Conservation (phyloP, 2,113 vertebrate species). For the Pongo abelii region DNA sequence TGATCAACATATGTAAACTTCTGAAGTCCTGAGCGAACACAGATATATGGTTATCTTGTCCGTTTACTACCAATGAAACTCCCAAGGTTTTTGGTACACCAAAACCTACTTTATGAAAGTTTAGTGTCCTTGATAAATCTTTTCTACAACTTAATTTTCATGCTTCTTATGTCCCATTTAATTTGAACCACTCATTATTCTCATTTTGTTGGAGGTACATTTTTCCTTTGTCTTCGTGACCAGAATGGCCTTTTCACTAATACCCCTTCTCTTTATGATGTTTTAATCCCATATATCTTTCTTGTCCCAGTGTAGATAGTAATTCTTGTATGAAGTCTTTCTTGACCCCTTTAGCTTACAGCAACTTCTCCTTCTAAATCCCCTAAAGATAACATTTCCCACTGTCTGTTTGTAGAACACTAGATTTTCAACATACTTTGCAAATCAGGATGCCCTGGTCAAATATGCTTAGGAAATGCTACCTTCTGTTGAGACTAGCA, state of each 20-base stretch:
- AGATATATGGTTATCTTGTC: background rate
- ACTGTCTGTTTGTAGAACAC: background rate
- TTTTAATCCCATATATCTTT: background rate
- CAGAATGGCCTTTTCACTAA: background rate
- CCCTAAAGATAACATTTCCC: background rate
- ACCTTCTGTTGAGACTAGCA: background rate
- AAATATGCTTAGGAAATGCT: background rate
- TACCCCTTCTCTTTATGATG: background rate
- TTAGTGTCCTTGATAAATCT: background rate
- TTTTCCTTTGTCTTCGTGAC: background rate
- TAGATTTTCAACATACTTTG: background rate
- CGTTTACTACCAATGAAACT: background rate
- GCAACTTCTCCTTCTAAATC: background rate
- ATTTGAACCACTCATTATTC: background rate
- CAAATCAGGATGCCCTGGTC: background rate
- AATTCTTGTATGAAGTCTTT: background rate
- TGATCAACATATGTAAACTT: background rate
- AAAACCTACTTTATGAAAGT: background rate
- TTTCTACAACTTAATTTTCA: background rate
- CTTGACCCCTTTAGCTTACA: background rate
- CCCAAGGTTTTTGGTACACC: background rate
- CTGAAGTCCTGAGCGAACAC: background rate
- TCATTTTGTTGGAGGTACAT: background rate
- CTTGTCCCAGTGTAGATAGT: background rate
- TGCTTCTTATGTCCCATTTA: background rate